Evolutionary conservation across 2,797 vertebrate genomes (phyloP).

Genomic region (Euphonia xanthogaster): DNA sequence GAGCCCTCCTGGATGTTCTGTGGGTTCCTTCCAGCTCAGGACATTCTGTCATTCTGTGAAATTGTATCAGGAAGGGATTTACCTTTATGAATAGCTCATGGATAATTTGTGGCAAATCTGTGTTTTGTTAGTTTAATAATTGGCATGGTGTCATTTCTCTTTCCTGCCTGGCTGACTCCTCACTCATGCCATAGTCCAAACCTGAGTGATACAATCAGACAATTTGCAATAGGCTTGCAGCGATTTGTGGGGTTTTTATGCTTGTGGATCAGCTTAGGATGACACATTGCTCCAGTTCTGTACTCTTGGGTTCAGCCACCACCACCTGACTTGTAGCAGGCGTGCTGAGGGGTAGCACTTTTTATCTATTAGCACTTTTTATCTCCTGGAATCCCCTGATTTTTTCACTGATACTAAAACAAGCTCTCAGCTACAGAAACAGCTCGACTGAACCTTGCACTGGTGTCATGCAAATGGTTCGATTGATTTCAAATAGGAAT

Average conservation of each 20-base stretch:
- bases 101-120: background rate
- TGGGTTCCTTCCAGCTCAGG: background rate
- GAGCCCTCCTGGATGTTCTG: background rate
- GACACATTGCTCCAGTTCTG: background rate
- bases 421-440: background rate
- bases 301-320: background rate
- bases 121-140: background rate
- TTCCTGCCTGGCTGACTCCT: background rate
- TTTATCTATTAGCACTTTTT: background rate
- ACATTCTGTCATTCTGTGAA: background rate
- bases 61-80: background rate
- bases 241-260: background rate
- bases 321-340: background rate
- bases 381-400: background rate
- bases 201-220: background rate
- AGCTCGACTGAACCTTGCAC: constrained; percentile 8
- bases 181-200: background rate
- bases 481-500: constrained; percentile 43
- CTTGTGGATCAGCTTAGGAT: background rate
- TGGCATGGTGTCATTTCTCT: background rate
- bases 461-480: constrained; percentile 26
- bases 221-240: background rate
- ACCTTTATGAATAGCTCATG: background rate
- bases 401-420: constrained; percentile 8
- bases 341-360: background rate